A percentile compares a stretch with the other conserved stretches of the same genome.
Conservation (phyloP, 2,797 vertebrate genomes). For the Tragelaphus eurycerus region DNA sequence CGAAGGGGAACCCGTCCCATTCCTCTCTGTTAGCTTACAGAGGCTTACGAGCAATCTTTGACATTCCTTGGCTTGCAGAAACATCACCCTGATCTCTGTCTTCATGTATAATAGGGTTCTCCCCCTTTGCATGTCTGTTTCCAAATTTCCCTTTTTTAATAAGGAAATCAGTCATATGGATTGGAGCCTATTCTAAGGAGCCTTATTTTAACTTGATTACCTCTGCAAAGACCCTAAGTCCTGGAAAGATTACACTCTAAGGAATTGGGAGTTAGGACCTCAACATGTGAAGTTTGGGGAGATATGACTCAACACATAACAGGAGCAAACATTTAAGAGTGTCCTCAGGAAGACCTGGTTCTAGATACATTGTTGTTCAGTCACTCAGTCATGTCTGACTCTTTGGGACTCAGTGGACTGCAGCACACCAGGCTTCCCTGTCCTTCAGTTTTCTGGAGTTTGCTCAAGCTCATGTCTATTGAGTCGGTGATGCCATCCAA, state of each 20-base stretch:
- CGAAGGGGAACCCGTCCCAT: not conserved
- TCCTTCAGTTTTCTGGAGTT: not conserved
- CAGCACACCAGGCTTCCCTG: not conserved
- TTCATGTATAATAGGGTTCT: not conserved
- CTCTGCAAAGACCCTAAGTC: not conserved
- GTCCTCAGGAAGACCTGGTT: not conserved
- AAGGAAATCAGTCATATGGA: not conserved
- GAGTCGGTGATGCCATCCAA: not conserved
- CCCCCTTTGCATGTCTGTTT: not conserved
- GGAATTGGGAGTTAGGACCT: not conserved
- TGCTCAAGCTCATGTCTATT: not conserved
- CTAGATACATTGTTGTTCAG: not conserved
- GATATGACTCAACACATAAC: not conserved
- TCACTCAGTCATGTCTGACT: fast-evolving
- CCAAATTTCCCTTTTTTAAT: not conserved
- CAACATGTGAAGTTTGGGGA: not conserved
- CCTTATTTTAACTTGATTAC: not conserved
- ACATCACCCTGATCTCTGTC: not conserved
- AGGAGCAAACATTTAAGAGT: not conserved
- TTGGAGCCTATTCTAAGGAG: not conserved
- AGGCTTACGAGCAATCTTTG: not conserved
- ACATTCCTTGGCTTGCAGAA: not conserved
- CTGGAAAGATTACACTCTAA: not conserved
- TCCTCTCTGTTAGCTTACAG: too few relatives aligned
- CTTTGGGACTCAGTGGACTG: not conserved